phyloP scores from a whole-genome alignment of 2,888 invertebrate genomes.

The Limenitis camilla region DNA sequence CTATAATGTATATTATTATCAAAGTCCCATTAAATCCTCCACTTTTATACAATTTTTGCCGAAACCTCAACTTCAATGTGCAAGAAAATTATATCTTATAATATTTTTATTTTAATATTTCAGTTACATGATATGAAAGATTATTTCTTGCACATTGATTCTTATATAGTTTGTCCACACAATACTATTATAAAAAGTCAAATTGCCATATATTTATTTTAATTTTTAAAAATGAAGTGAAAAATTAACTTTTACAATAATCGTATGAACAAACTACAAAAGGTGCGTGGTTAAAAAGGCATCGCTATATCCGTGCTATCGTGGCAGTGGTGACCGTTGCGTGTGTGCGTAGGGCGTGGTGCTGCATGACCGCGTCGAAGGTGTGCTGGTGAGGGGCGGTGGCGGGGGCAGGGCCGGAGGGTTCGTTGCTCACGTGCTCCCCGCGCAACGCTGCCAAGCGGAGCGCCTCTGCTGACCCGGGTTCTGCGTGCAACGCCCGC shows the following conservation, averaged over 20 bases:
- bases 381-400: slow-evolving; percentile 67
- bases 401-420: slow-evolving; percentile 55
- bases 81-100: slow-evolving; percentile 1
- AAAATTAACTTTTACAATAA: neutral
- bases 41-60: slow-evolving; percentile 9
- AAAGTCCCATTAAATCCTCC: slow-evolving; percentile 4
- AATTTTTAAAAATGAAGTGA: too few relatives aligned
- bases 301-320: slow-evolving; percentile 18
- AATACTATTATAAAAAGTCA: too few relatives aligned
- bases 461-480: slow-evolving; percentile 72
- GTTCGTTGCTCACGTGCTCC: slow-evolving; percentile 74
- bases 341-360: slow-evolving; percentile 70
- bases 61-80: slow-evolving; percentile 11
- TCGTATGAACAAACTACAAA: slow-evolving; percentile 11
- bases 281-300: slow-evolving; percentile 17
- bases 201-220: too few relatives aligned
- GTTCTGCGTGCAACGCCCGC: slow-evolving; percentile 85
- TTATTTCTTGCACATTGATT: slow-evolving; percentile 10
- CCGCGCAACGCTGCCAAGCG: slow-evolving; percentile 70
- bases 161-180: neutral
- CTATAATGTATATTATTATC: slow-evolving; percentile 4
- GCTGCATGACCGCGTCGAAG: slow-evolving; percentile 74
- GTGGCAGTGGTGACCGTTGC: slow-evolving; percentile 55
- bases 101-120: neutral
- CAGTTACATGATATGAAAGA: neutral